Evolutionary conservation across 2,113 vertebrate genomes (phyloP).

Genomic region (Mastomys natalensis): DNA sequence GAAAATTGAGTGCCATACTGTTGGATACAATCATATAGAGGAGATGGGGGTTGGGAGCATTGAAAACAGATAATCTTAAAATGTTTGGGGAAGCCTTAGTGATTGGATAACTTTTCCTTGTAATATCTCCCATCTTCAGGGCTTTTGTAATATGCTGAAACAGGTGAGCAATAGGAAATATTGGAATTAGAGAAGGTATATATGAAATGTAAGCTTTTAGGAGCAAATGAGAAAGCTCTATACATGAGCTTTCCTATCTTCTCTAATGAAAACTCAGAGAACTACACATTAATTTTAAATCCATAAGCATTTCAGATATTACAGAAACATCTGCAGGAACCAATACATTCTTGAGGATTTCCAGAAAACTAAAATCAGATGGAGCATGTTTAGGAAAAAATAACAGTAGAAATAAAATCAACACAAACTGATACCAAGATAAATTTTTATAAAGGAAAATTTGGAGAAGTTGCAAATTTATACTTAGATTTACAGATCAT

Average conservation of each 20-base stretch:
- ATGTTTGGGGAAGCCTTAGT: background rate
- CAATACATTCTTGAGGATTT: constrained; percentile 17
- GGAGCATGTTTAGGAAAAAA: background rate
- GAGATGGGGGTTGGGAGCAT: background rate
- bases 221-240: background rate
- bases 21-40: background rate
- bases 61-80: background rate
- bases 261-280: background rate
- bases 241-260: background rate
- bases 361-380: constrained; percentile 10
- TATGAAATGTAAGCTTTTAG: background rate
- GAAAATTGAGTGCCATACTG: background rate
- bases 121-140: background rate
- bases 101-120: background rate
- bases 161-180: background rate
- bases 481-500: background rate
- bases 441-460: background rate
- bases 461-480: background rate
- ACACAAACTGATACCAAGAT: background rate
- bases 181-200: background rate
- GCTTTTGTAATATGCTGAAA: background rate
- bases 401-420: constrained; percentile 7
- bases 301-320: background rate
- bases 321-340: background rate
- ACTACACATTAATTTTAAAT: constrained; percentile 3